A percentile compares a stretch with the other conserved stretches of the same genome.
Evolutionary conservation across 2,888 invertebrate genomes (phyloP).

Genomic region (Nycteola revayana): DNA sequence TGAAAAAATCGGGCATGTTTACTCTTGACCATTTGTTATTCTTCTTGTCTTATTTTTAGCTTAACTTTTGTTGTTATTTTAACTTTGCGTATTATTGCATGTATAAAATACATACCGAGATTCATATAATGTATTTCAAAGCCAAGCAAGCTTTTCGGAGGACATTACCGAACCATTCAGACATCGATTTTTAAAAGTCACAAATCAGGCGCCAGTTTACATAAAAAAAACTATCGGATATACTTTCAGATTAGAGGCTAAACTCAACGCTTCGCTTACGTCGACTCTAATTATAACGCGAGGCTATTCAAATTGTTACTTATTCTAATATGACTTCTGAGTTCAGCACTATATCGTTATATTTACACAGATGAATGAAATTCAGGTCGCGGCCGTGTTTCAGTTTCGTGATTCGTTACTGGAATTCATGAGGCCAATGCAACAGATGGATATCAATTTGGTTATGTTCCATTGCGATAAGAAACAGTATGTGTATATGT

Average conservation of each 20-base stretch:
- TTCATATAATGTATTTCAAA: too few relatives aligned
- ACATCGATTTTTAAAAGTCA: too few relatives aligned
- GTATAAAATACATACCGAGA: too few relatives aligned
- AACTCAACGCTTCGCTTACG: conserved; percentile 26
- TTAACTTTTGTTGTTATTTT: too few relatives aligned
- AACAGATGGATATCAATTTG: conserved; percentile 3
- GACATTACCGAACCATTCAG: too few relatives aligned
- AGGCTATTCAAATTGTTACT: conserved; percentile 63
- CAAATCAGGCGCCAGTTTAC: conserved; percentile 18
- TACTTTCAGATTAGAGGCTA: conserved; percentile 18
- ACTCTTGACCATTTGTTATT: too few relatives aligned
- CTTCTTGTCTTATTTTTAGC: too few relatives aligned
- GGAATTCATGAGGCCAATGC: conserved; percentile 4
- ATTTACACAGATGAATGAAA: conserved; percentile 47
- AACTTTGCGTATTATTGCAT: too few relatives aligned
- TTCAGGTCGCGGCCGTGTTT: conserved; percentile 42
- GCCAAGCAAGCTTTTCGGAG: too few relatives aligned
- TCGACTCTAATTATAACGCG: conserved; percentile 59
- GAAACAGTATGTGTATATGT: too few relatives aligned
- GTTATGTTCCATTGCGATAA: conserved; percentile 24
- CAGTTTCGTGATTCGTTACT: conserved; percentile 3
- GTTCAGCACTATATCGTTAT: conserved; percentile 44
- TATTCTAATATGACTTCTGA: conserved; percentile 73
- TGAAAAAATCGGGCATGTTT: too few relatives aligned
- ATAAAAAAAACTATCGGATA: conserved; percentile 17